Base-by-base conservation (phyloP, 1,140 invertebrate species). In the Drosophila tsacasi region DNA sequence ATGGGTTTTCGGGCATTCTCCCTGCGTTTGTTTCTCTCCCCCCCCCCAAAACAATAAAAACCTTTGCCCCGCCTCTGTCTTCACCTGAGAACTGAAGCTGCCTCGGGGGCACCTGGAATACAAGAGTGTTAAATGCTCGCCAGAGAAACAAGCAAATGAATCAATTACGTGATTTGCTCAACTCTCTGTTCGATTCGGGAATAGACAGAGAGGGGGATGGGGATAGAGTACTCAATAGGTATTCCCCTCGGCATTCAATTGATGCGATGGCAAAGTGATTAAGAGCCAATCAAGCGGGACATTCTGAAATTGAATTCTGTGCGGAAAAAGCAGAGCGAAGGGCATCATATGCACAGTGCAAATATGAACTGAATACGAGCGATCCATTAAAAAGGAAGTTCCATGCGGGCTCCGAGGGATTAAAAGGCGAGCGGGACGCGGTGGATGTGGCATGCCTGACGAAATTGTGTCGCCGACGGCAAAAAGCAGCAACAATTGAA, bases 341-440 rank as follows among this genome's bases (percentile, higher is more conserved):
- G 62, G 15, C 62, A 49, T 66, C 44, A 42, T 67, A 47, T 66
- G 46, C 46, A 32, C 62, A 60, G 37, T 35, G 61, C 39, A 64
- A 59, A 76, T 52, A 69, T 77, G 64, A 68, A 79, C 67, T 76
- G 59, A 73, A 37, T 72, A 74, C 71, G 71, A 74, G 52, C 2
- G 19, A 60, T 46, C 57, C 55, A 81, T 79, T 79, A 85, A 90
- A 76, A 79, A 85, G 85, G 85, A 89, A 90, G 81, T 81, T 71
- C 64, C 57, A 82, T 85, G 81, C 77, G 81, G 77, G 83, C 27
- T n/a, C 30, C 30, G 6, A 23, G n/a, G 63, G 58, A 40, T 44
- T 62, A 63, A 65, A 42, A n/a, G 4, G 25, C 30, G 47, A 50
- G 6, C 21, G 61, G 27, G 23, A n/a, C 35, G 19, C 15, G 35